Base-by-base conservation (phyloP, 2,113 vertebrate genomes). In the Sylvilagus bachmani region DNA sequence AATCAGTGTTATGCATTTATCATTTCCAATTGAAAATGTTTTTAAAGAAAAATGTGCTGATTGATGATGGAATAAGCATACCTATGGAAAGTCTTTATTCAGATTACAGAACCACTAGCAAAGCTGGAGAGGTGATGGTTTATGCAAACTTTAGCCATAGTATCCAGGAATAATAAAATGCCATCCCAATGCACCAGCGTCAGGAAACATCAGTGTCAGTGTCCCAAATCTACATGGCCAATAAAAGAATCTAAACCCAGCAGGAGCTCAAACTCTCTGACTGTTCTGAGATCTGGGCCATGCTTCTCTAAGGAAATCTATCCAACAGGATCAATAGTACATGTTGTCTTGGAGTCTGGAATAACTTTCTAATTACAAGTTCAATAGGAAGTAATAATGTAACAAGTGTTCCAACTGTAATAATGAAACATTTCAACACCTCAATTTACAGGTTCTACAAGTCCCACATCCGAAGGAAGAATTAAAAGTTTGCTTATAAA, bases 11-110 rank as follows among this genome's bases (percentile, higher is more conserved):
- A 75, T 2, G 27, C 49, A 62, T 79, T 84, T 90, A 70, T 79
- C 87, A 80, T 86, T 86, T 96, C 38, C 22, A 55, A 90, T 5
- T 80, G 44, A 19, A n/a, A 92, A 53, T 78, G 78, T 82, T 96
- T 95, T 87, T 79, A 44, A 96, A 62, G 51, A 79, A 79, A 94
- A 89, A 64, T 75, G 12, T 80, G 16, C 31, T 77, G 7, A 33
- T 25, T 81, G 64, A 64, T 62, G 71, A 81, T 5, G 91, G 73
- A 91, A 70, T 55, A 85, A 64, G 51, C 5, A 58, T 74, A 5
- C 2, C 62, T 36, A 21, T 36, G 3, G 51, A 69, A 87, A 95
- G 36, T 0, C 25, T 74, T 77, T 58, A 62, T 10, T 71, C 53
- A 38, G 24, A 44, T 73, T 36, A 73, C 4, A 75, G 29, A 64